phyloP scores from a whole-genome alignment of 1,140 invertebrate genomes.

The Eurosta solidaginis region DNA sequence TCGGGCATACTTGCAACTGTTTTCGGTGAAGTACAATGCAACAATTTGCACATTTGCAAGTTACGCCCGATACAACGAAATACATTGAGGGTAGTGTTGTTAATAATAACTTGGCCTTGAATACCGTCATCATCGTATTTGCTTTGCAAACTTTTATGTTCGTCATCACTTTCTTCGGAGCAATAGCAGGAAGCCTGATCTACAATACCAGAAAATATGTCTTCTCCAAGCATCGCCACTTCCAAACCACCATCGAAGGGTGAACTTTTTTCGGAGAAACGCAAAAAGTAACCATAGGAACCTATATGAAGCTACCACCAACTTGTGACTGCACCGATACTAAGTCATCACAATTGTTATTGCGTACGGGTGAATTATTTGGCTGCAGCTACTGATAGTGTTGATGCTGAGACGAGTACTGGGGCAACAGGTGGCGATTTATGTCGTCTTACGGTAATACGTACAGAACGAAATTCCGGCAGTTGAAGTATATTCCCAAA shows the following conservation, averaged over 20 bases:
- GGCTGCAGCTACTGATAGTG: slow-evolving; percentile 75
- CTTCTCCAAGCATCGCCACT: slow-evolving; percentile 79
- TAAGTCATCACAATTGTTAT: slow-evolving; percentile 63
- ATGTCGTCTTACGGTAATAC: slow-evolving; percentile 64
- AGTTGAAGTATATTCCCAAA: slow-evolving; percentile 86
- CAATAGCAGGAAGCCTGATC: slow-evolving; percentile 70
- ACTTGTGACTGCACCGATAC: slow-evolving; percentile 71
- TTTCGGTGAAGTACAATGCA: slow-evolving; percentile 90
- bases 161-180: slow-evolving; percentile 78
- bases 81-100: slow-evolving; percentile 93
- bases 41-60: slow-evolving; percentile 89
- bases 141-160: slow-evolving; percentile 64
- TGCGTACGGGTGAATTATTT: slow-evolving; percentile 56
- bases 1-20: slow-evolving; percentile 85
- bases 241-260: slow-evolving; percentile 83
- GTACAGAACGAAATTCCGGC: slow-evolving; percentile 72
- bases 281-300: slow-evolving; percentile 65
- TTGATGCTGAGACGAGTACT: slow-evolving; percentile 56
- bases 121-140: slow-evolving; percentile 49
- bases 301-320: slow-evolving; percentile 66
- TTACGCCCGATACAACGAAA: slow-evolving; percentile 90
- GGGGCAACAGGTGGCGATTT: slow-evolving; percentile 62
- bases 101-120: slow-evolving; percentile 63
- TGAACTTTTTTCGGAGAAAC: slow-evolving; percentile 67
- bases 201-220: slow-evolving; percentile 75